Base-by-base conservation (phyloP, 2,888 invertebrate species). In the Rotaria socialis region DNA sequence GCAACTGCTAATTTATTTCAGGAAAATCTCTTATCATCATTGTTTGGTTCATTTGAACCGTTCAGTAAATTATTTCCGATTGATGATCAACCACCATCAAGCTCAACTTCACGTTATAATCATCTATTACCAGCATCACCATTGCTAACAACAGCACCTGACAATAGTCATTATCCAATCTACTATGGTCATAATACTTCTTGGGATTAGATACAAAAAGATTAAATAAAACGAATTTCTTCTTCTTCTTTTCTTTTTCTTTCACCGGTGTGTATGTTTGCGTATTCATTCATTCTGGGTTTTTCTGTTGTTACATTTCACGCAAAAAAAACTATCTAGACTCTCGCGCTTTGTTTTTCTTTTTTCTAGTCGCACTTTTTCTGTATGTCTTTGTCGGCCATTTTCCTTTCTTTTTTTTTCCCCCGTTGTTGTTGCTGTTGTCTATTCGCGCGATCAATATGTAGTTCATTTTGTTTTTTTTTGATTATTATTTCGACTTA, bases 11-110 rank as follows among this genome's bases (percentile, higher is more conserved):
- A 35, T 67, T 43, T 43, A 47, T 47, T n/a, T 80, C 80, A 43
- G 16, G 43, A 43, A 80, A 80, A 47, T 14, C 24, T 47, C 4
- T 47, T 47, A n/a, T 80, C 80, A 22, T 43, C 47, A 10, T 47
- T 80, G 14, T 47, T 47, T 47, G n/a, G 47, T 11, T 47, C 47
- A 47, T 80, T 80, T 24, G 80, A 80, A 80, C 47, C 80, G 47
- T 67, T 47, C 19, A 80, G n/a, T 47, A 80, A 47, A 80, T 80
- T 80, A n/a, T 80, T 80, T 80, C n/a, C 80, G 47, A 24, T 47
- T 47, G 47, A 47, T 80, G 80, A 43, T n/a, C 80, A 43, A 80
- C 47, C 80, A 47, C 10, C 80, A 24, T 24, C 67, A 80, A 80
- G 10, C 5, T 80, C 43, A 80, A 80, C 47, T 6, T 80, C 43